These are phyloP conservation scores for Nettapus auritus DNA, from an alignment of 2,113 vertebrate species.

Conservation along the genomic window DNA sequence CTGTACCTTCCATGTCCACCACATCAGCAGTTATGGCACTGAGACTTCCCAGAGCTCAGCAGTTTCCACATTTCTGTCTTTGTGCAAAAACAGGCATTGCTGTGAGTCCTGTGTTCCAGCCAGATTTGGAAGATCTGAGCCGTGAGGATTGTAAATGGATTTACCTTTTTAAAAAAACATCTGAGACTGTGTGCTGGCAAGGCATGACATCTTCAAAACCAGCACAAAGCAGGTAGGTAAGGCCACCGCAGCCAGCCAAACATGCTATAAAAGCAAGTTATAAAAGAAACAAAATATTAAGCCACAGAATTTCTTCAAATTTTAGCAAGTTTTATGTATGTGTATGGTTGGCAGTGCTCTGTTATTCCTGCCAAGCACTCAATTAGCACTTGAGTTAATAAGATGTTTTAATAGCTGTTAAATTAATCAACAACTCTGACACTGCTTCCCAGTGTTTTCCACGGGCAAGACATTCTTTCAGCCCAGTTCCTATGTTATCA, in stretches of 20 bases:
- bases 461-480: constrained; percentile 19
- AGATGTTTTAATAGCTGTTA: constrained; percentile 63
- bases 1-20: background rate
- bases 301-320: background rate
- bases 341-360: background rate
- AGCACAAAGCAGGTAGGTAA: background rate
- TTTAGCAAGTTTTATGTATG: background rate
- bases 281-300: background rate
- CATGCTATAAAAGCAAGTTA: background rate
- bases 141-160: background rate
- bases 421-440: constrained; percentile 62
- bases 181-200: background rate
- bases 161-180: background rate
- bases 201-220: background rate
- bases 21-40: background rate
- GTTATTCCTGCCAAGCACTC: constrained; percentile 58
- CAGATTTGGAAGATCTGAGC: background rate
- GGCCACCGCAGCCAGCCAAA: background rate
- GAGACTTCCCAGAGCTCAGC: background rate
- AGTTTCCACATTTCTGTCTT: background rate
- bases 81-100: background rate
- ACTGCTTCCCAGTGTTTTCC: constrained; percentile 35
- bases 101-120: background rate
- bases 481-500: background rate
- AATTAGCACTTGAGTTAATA: constrained; percentile 70